phyloP scores from a whole-genome alignment of 2,113 vertebrate species.

The Pagrus major region DNA sequence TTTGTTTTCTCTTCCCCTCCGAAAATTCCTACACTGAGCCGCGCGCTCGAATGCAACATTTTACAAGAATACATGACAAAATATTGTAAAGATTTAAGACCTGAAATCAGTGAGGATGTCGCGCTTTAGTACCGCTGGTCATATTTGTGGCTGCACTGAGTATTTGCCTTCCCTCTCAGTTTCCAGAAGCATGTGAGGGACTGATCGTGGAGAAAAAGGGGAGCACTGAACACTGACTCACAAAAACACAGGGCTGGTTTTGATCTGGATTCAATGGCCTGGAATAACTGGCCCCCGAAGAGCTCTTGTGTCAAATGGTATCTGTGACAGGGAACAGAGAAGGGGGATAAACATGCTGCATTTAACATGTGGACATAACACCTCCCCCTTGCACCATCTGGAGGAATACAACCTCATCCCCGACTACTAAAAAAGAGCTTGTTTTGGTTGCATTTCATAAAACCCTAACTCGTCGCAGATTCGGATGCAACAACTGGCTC shows the following conservation, averaged over 20 bases:
- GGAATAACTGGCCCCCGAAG: constrained; percentile 81
- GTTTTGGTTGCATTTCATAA: constrained; percentile 51
- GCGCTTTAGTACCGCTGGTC: constrained; percentile 1
- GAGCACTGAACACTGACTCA: constrained; percentile 43
- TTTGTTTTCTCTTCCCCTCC: constrained; percentile 43
- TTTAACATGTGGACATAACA: constrained; percentile 76
- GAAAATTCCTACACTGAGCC: constrained; percentile 9
- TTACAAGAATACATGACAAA: constrained; percentile 4
- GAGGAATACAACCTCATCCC: constrained; percentile 55
- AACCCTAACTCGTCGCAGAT: constrained; percentile 10
- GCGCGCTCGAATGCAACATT: not conserved
- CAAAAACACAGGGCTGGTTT: constrained; percentile 67
- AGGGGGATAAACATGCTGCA: constrained; percentile 73
- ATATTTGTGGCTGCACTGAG: constrained; percentile 52
- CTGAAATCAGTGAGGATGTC: constrained; percentile 14
- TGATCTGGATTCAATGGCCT: constrained; percentile 80
- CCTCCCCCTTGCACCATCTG: constrained; percentile 74
- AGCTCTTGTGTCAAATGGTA: constrained; percentile 81
- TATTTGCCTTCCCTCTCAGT: constrained; percentile 30
- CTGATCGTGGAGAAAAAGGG: constrained; percentile 40
- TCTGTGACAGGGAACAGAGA: constrained; percentile 79
- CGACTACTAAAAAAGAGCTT: constrained; percentile 15
- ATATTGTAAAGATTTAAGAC: constrained; percentile 14
- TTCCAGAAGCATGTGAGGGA: constrained; percentile 33
- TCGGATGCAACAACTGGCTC: constrained; percentile 11